phyloP scores from a whole-genome alignment of 2,113 vertebrate species.

The Amblyopsis rosae region DNA sequence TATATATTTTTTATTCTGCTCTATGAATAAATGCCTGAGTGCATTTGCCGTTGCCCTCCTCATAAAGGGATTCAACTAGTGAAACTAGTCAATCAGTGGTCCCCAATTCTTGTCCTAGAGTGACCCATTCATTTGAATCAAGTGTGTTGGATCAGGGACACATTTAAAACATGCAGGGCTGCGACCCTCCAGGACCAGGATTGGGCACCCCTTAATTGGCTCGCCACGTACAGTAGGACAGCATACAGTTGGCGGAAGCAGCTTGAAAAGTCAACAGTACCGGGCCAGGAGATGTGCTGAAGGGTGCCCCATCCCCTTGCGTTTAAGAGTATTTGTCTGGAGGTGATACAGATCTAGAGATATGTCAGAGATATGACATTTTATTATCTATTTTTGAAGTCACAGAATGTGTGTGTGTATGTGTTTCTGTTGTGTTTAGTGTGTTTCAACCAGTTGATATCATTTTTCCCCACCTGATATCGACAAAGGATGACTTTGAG shows the following conservation, averaged over 20 bases:
- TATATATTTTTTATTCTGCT: neutral
- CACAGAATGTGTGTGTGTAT: neutral
- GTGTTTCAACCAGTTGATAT: no score
- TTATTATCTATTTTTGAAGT: neutral
- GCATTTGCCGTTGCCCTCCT: conserved; percentile 2
- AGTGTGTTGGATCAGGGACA: no score
- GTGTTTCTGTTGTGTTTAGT: neutral
- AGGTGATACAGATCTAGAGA: neutral
- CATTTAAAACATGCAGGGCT: no score
- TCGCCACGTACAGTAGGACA: neutral
- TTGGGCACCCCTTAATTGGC: neutral
- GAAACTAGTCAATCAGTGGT: no score
- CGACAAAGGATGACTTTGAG: no score
- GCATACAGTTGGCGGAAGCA: neutral
- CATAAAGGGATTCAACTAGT: neutral
- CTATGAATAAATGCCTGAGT: neutral
- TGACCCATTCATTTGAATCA: no score
- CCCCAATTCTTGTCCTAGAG: no score
- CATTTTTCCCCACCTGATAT: conserved; percentile 2
- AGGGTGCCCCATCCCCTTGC: neutral
- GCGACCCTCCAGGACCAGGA: no score
- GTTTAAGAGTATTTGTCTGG: neutral
- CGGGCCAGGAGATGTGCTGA: neutral
- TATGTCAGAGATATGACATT: no score
- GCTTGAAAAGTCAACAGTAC: conserved; percentile 7